A percentile compares a stretch with the other conserved stretches of the same genome.
Conservation (phyloP, 2,888 invertebrate genomes). For the Andrena camellia region DNA sequence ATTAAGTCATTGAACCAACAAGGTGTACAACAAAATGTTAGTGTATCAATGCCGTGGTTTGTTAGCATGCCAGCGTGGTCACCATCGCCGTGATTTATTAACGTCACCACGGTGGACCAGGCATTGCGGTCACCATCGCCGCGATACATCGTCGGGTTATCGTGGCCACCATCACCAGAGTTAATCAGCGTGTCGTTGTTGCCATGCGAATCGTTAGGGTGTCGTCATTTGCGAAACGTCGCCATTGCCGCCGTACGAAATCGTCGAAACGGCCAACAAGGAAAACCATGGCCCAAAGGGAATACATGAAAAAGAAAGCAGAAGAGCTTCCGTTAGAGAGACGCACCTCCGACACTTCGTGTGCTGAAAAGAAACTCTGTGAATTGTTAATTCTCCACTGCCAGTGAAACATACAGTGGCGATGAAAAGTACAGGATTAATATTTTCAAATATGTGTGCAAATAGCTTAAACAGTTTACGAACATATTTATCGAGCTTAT, state of each 20-base stretch:
- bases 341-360: background rate
- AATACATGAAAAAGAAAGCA: conserved; percentile 63
- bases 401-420: too few relatives aligned
- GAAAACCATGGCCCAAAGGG: background rate
- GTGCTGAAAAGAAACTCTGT: background rate
- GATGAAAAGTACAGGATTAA: too few relatives aligned
- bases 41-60: conserved; percentile 50
- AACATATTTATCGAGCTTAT: too few relatives aligned
- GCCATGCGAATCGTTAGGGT: conserved; percentile 46
- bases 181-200: conserved; percentile 56
- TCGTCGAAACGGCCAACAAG: conserved; percentile 9
- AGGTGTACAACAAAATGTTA: conserved; percentile 42
- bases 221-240: conserved; percentile 28
- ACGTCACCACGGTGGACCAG: conserved; percentile 62
- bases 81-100: conserved; percentile 62
- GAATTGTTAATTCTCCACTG: background rate
- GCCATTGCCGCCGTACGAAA: conserved; percentile 37
- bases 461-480: too few relatives aligned
- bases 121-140: conserved; percentile 52
- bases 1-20: conserved; percentile 35
- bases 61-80: conserved; percentile 56
- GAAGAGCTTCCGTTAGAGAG: conserved; percentile 51
- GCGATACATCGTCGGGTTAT: conserved; percentile 50
- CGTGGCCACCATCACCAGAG: conserved; percentile 60
- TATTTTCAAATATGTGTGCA: too few relatives aligned